Evolutionary conservation across 2,888 invertebrate genomes (phyloP), one percentile per base, ranked within the genome.

Genomic region (Drosophila macrospina): DNA sequence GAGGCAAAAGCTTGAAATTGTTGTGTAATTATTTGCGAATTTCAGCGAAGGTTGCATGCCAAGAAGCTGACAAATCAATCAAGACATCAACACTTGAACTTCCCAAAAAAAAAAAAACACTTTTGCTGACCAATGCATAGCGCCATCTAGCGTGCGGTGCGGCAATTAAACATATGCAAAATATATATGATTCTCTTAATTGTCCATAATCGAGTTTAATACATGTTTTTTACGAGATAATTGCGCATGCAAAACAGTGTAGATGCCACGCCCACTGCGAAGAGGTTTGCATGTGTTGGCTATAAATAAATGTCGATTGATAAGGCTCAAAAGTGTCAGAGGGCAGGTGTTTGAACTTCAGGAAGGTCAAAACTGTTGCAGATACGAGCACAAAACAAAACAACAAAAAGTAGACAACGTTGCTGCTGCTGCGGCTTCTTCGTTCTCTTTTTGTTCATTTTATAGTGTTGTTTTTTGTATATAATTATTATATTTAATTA

Each of bases 311-410:
- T 45, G 16, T 16, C 44, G 11, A 65, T 51, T 69, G 83, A 83
- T 83, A 83, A 88, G 69, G 51, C 67, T 36, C 50, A 5, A 5
- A 10, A 16, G 69, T 62, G 86, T 83, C 86, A 83, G 68, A 88
- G 82, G 86, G 70, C 84, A 80, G 84, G 74, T 86, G 74, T 72
- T 80, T 83, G 83, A 83, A 83, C 83, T 80, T 86, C 68, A 55
- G 48, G 37, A 86, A 88, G 83, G 83, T 88, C 81, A 69, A 69
- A 50, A 34, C n/a, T 28, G 30, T 15, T 10, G 4, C 54, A 70
- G 72, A 76, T 72, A 72, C 47, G 48, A 39, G 13, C 8, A 15
- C 6, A 13, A 45, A 45, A 30, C 10, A 16, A 7, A 7, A 13
- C 30, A 45, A 30, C 10, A 16, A 7, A 7, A 32, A n/a, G 7